A percentile compares a stretch with the other conserved stretches of the same genome.
phyloP scores from a whole-genome alignment of 2,888 invertebrate genomes.

The Trissonchulus latispiculum region DNA sequence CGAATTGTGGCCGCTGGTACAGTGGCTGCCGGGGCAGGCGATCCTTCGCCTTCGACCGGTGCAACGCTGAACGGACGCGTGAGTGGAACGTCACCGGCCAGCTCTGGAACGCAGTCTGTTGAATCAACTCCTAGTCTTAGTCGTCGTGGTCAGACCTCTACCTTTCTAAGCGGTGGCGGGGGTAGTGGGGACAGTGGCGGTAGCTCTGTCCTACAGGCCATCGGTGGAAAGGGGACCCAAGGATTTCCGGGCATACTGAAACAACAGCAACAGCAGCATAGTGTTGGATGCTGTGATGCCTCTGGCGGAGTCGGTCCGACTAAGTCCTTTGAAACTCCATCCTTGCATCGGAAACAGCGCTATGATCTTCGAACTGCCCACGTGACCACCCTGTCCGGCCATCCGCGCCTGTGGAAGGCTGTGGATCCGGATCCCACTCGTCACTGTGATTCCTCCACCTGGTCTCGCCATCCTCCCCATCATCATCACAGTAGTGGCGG shows the following conservation, averaged over 20 bases:
- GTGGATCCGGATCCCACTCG: background rate
- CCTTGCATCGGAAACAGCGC: background rate
- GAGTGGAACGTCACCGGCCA: background rate
- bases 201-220: background rate
- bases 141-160: background rate
- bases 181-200: background rate
- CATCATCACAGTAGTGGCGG: background rate
- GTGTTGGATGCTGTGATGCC: too few relatives aligned
- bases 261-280: background rate
- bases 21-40: conserved; percentile 26
- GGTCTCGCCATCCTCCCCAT: background rate
- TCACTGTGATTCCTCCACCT: background rate
- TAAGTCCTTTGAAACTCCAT: background rate
- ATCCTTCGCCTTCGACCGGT: conserved; percentile 34
- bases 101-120: conserved; percentile 49
- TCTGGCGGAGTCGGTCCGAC: background rate
- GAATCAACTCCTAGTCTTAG: conserved; percentile 55
- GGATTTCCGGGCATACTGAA: background rate
- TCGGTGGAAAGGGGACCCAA: background rate
- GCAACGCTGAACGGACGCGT: too few relatives aligned
- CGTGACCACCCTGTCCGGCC: conserved; percentile 6
- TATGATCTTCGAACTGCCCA: background rate
- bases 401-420: conserved; percentile 6
- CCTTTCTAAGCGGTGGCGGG: background rate
- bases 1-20: conserved; percentile 34